Evolutionary conservation across 2,888 invertebrate species (phyloP).

Genomic region (Lysandra bellargus): DNA sequence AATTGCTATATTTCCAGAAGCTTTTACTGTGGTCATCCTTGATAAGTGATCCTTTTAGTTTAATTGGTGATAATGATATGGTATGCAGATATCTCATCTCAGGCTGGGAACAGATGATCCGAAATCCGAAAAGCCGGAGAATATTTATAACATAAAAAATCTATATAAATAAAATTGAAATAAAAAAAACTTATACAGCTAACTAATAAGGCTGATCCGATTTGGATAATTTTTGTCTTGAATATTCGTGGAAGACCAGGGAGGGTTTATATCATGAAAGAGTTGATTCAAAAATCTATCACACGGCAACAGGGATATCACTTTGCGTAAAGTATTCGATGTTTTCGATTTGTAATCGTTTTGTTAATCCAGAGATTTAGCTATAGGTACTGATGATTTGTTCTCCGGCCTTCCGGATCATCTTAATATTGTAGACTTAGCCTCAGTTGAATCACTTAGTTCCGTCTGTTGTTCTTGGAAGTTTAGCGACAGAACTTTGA

Average conservation of each 20-base stretch:
- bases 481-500: neutral
- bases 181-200: too few species aligned
- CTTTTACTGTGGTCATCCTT: neutral
- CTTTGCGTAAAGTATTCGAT: too few species aligned
- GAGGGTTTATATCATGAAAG: too few species aligned
- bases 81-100: neutral
- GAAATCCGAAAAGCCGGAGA: neutral
- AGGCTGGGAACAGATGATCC: neutral
- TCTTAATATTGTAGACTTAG: neutral
- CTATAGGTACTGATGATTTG: neutral
- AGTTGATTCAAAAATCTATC: too few species aligned
- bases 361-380: neutral
- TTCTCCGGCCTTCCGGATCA: neutral
- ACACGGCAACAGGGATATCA: too few species aligned
- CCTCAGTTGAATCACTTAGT: neutral
- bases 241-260: too few species aligned
- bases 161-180: too few species aligned
- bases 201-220: too few species aligned
- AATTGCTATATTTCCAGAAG: constrained; percentile 5
- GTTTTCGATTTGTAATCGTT: too few species aligned
- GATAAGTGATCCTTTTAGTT: neutral
- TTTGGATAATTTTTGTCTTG: too few species aligned
- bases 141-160: neutral
- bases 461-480: constrained; percentile 2
- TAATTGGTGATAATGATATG: neutral